phyloP scores from a whole-genome alignment of 2,888 invertebrate species.

The Agrotis ipsilon region DNA sequence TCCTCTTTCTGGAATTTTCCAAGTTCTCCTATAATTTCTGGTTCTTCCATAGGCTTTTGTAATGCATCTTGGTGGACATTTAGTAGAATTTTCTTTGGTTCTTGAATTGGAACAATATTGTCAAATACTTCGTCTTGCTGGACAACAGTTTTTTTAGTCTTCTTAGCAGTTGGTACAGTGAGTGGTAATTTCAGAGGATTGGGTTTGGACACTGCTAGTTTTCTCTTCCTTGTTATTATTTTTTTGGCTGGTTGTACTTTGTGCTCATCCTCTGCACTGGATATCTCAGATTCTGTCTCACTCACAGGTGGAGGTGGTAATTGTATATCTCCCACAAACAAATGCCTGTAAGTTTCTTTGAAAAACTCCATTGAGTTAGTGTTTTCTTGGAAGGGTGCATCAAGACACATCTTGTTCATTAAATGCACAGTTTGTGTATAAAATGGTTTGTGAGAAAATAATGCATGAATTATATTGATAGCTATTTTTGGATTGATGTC shows the following conservation, averaged over 20 bases:
- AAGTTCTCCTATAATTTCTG: slow-evolving; percentile 83
- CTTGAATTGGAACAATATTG: slow-evolving; percentile 75
- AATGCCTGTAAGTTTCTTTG: slow-evolving; percentile 79
- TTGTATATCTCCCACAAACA: slow-evolving; percentile 75
- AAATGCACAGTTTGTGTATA: slow-evolving; percentile 97
- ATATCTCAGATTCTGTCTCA: slow-evolving; percentile 86
- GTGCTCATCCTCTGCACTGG: slow-evolving; percentile 82
- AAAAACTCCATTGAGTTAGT: slow-evolving; percentile 77
- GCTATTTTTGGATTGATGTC: slow-evolving; percentile 93
- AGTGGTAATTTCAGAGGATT: slow-evolving; percentile 78
- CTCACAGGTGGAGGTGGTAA: slow-evolving; percentile 72
- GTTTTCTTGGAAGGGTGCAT: slow-evolving; percentile 94
- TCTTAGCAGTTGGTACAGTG: slow-evolving; percentile 74
- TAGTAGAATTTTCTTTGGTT: slow-evolving; percentile 86
- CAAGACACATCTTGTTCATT: slow-evolving; percentile 98
- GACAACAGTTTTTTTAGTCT: slow-evolving; percentile 75
- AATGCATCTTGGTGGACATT: slow-evolving; percentile 84
- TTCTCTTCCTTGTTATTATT: slow-evolving; percentile 81
- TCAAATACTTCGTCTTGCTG: slow-evolving; percentile 86
- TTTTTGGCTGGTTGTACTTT: slow-evolving; percentile 69
- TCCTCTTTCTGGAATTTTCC: slow-evolving; percentile 85
- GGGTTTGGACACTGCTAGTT: slow-evolving; percentile 74
- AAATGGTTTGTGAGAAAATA: slow-evolving; percentile 95
- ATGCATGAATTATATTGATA: slow-evolving; percentile 94
- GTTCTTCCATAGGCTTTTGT: slow-evolving; percentile 77